Evolutionary conservation across 2,797 vertebrate species (phyloP).

Genomic region (Caiman crocodilus): DNA sequence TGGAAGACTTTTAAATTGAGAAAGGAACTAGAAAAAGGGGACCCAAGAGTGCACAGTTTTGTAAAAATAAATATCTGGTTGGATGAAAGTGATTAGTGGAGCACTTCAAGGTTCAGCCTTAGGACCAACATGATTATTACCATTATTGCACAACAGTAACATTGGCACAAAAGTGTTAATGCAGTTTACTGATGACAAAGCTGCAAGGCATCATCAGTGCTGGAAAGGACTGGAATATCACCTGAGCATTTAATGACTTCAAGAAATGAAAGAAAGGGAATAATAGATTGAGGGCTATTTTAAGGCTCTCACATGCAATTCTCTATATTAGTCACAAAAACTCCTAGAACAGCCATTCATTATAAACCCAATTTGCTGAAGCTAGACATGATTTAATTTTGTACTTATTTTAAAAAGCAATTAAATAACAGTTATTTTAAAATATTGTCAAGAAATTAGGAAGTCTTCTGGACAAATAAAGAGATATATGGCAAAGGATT

Average conservation of each 20-base stretch:
- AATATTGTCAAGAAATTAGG: background rate
- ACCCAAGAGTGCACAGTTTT: no score
- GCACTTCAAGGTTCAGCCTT: background rate
- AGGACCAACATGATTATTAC: background rate
- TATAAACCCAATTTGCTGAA: background rate
- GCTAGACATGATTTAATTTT: background rate
- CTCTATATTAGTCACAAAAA: background rate
- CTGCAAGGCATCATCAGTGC: no score
- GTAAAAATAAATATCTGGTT: no score
- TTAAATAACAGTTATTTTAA: background rate
- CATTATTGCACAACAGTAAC: background rate
- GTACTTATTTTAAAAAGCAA: background rate
- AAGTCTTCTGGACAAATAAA: conserved; percentile 1
- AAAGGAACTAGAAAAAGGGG: no score
- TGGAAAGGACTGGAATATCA: no score
- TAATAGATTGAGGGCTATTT: background rate
- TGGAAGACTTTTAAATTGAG: background rate
- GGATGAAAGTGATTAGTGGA: no score
- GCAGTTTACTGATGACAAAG: background rate
- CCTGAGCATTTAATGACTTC: background rate
- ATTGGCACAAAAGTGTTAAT: background rate
- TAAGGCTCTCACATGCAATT: no score
- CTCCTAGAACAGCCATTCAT: background rate
- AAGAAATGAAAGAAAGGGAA: background rate
- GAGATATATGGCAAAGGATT: rapidly evolving